Base-by-base conservation (phyloP, 2,113 vertebrate genomes). In the Otolemur garnettii region DNA sequence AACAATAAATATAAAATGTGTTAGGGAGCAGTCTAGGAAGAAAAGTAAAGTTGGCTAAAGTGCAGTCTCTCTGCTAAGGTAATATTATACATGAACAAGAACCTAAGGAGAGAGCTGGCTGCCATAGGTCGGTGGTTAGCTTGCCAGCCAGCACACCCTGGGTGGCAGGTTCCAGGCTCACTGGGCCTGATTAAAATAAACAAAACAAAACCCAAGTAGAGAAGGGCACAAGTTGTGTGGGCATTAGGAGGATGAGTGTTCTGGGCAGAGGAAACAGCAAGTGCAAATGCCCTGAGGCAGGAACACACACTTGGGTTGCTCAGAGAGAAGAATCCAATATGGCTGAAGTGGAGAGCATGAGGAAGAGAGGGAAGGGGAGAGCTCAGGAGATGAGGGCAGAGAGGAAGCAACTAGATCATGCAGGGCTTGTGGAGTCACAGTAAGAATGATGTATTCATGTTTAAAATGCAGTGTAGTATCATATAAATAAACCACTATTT, bases 231-330 rank as follows among this genome's bases (percentile, higher is more conserved):
- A 84, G 30, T 8, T 80, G 35, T 21, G 14, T 60, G 60, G 74
- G 1, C 45, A 68, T 77, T 57, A 78, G 90, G 62, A 90, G 45
- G 75, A 87, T 81, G 35, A 68, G 38, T 42, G 89, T 68, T 50
- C 15, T 15, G 24, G 87, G 77, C 10, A 45, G 71, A 38, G 59
- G 71, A 22, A 33, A 28, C 28, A 2, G 87, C 42, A 71, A 82
- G 68, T 72, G 74, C 78, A 93, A 83, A 93, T 74, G 74, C 28
- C 74, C 50, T 12, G 50, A 21, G 87, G 68, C 79, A 62, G 87
- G 38, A 74, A 24, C 15, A 55, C 55, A 55, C 55, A 7, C 45
- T 60, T 71, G 11, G 50, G 24, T 35, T 62, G 64, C 57, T 91
- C 59, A 42, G 33, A 79, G 21, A 22, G 64, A 26, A 66, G 50